A percentile compares a stretch with the other conserved stretches of the same genome.
Evolutionary conservation across 1,140 invertebrate genomes (phyloP).

Genomic region (Chironomus tepperi): DNA sequence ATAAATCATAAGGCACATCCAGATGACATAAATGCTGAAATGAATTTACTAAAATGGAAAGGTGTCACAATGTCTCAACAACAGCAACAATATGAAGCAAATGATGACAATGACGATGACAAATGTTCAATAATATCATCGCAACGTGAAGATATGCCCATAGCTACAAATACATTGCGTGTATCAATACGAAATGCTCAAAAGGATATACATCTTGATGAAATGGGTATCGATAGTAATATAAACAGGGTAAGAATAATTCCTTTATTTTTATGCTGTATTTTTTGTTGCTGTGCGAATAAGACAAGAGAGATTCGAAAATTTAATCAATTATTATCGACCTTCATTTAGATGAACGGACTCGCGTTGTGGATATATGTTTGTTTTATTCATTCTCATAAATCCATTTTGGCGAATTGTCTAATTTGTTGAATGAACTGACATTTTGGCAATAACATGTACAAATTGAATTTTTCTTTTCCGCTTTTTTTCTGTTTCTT

Average conservation of each 20-base stretch:
- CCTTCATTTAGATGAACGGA: no score
- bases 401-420: no score
- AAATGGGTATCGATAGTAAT: constrained; percentile 25
- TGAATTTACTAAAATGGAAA: constrained; percentile 63
- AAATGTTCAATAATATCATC: constrained; percentile 33
- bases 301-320: no score
- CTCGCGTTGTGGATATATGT: no score
- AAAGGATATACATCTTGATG: constrained; percentile 23
- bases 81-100: not conserved
- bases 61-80: constrained; percentile 54
- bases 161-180: not conserved
- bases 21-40: constrained; percentile 34
- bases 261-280: not conserved
- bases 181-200: constrained; percentile 25
- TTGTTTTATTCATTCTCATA: no score
- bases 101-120: constrained; percentile 45
- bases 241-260: constrained; percentile 28
- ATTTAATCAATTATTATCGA: no score
- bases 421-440: no score
- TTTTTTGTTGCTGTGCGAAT: no score
- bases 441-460: no score
- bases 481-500: no score
- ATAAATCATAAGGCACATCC: constrained; percentile 16
- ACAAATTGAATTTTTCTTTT: no score
- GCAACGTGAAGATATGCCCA: constrained; percentile 32